phyloP scores from a whole-genome alignment of 2,113 vertebrate genomes.

The Lagopus muta region DNA sequence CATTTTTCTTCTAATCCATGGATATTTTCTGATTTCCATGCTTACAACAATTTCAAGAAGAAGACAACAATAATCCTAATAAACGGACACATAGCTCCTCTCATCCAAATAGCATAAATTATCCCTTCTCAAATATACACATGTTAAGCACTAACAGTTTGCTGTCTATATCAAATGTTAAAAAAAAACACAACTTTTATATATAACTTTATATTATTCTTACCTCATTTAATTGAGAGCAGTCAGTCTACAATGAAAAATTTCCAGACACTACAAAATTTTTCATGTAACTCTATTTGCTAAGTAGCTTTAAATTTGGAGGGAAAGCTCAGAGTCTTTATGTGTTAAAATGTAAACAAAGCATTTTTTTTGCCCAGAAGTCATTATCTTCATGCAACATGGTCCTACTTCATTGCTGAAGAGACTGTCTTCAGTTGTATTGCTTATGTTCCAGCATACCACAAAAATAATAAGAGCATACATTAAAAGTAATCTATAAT shows the following conservation, averaged over 20 bases:
- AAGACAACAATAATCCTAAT: background rate
- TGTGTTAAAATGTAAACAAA: background rate
- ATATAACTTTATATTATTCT: background rate
- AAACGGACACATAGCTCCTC: background rate
- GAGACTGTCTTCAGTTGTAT: background rate
- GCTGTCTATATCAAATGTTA: background rate
- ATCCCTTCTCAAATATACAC: background rate
- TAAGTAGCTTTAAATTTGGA: background rate
- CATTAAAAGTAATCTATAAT: background rate
- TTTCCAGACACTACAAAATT: background rate
- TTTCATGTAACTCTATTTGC: background rate
- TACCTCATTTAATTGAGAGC: background rate
- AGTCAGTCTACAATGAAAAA: background rate
- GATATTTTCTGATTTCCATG: background rate
- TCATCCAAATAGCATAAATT: background rate
- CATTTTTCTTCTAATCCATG: background rate
- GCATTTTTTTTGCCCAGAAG: background rate
- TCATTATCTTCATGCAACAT: background rate
- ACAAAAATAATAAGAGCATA: background rate
- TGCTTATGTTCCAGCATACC: background rate
- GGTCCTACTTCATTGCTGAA: background rate
- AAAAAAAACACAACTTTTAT: background rate
- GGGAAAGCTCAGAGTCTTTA: background rate
- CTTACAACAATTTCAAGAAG: background rate
- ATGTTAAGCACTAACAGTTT: background rate